phyloP scores from a whole-genome alignment of 2,797 vertebrate genomes.

The Adelosebastes latens region DNA sequence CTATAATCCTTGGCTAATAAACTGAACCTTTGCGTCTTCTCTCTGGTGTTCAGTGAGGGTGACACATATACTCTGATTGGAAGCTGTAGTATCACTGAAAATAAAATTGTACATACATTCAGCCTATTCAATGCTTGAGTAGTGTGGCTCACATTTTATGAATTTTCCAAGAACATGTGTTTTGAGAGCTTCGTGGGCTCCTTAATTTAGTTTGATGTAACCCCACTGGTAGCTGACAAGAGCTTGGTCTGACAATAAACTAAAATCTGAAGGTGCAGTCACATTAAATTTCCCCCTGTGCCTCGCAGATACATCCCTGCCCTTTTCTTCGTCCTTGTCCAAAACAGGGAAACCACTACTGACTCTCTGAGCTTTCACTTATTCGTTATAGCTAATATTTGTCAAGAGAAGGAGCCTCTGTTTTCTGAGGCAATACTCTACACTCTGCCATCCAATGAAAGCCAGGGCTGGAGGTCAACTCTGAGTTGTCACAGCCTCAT shows the following conservation, averaged over 20 bases:
- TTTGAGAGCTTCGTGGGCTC: not conserved
- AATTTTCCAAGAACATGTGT: not conserved
- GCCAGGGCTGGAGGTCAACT: slow-evolving; percentile 39
- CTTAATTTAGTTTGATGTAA: not conserved
- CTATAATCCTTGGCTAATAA: not conserved
- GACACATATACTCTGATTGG: not conserved
- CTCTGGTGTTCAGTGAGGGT: not conserved
- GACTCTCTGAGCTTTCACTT: not conserved
- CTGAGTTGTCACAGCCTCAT: slow-evolving; percentile 38
- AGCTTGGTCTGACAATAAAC: not conserved
- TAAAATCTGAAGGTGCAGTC: not conserved
- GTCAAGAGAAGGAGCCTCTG: slow-evolving; percentile 2
- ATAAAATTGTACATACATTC: not conserved
- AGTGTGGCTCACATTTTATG: not conserved
- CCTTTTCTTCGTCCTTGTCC: not conserved
- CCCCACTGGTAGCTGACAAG: not conserved
- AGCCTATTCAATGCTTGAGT: not conserved
- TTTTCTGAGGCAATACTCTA: slow-evolving; percentile 14
- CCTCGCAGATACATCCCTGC: not conserved
- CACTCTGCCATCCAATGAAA: slow-evolving; percentile 19
- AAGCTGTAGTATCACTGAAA: not conserved
- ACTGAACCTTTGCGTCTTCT: not conserved
- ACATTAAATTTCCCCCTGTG: not conserved
- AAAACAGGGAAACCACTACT: not conserved
- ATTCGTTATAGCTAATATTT: slow-evolving; percentile 4